Percentiles rank a stretch among this genome's conserved stretches.
These are phyloP conservation scores for Aphaenogaster ashmeadi DNA, from an alignment of 1,140 invertebrate genomes.

Conservation along the genomic window DNA sequence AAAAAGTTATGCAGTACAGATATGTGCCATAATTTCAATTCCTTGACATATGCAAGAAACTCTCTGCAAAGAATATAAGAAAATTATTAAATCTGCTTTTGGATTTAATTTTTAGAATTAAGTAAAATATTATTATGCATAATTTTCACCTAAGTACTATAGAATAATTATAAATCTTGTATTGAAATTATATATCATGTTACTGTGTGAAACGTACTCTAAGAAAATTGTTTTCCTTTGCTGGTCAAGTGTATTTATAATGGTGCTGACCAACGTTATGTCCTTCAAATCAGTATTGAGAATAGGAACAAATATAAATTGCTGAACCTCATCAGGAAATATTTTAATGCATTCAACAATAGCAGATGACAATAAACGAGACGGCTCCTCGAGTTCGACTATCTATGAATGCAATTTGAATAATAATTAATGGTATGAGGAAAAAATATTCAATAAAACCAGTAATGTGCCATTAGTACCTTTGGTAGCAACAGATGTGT, in stretches of 20 bases:
- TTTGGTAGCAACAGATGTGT: constrained; percentile 75
- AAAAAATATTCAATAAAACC: background rate
- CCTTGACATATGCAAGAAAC: constrained; percentile 68
- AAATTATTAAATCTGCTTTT: constrained; percentile 33
- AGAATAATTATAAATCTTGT: background rate
- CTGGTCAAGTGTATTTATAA: constrained; percentile 68
- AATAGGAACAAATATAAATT: constrained; percentile 77
- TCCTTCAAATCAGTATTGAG: constrained; percentile 77
- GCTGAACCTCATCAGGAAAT: constrained; percentile 78
- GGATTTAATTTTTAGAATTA: background rate
- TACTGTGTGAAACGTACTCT: constrained; percentile 67
- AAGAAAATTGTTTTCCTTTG: constrained; percentile 65
- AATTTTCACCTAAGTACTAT: background rate
- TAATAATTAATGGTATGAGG: background rate
- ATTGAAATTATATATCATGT: background rate
- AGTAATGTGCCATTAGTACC: constrained; percentile 52
- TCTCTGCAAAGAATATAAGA: constrained; percentile 70
- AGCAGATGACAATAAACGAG: constrained; percentile 68
- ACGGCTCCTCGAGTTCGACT: constrained; percentile 72
- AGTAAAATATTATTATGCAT: background rate
- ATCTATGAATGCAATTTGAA: constrained; percentile 69
- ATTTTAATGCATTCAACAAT: constrained; percentile 71
- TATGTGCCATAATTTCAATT: constrained; percentile 79
- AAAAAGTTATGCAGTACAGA: constrained; percentile 72
- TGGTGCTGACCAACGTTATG: constrained; percentile 63